Evolutionary conservation across 2,888 invertebrate genomes (phyloP).

Genomic region (Parnassius smintheus): DNA sequence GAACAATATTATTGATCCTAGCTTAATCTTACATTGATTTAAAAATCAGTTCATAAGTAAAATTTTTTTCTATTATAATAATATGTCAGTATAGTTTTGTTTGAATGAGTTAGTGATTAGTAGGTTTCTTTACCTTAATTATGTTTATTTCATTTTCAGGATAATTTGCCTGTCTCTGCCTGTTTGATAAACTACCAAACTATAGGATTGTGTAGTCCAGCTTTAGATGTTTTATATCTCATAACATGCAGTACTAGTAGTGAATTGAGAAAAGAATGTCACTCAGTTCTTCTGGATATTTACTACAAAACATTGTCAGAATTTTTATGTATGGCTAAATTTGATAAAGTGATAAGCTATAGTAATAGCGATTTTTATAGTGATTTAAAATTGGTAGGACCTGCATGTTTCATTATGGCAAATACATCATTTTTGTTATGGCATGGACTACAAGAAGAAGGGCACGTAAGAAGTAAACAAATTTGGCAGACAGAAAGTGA

Average conservation of each 20-base stretch:
- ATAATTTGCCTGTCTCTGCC: conserved; percentile 47
- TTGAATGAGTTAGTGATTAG: too few species aligned
- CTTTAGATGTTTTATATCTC: conserved; percentile 62
- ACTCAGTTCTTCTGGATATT: conserved; percentile 45
- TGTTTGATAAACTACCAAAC: conserved; percentile 73
- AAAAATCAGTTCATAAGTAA: too few species aligned
- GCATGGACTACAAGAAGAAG: conserved; percentile 65
- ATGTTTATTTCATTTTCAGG: conserved; percentile 45
- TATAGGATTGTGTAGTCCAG: conserved; percentile 56
- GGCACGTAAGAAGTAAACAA: conserved; percentile 64
- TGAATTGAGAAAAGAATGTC: conserved; percentile 46
- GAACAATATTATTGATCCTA: too few species aligned
- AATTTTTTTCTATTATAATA: too few species aligned
- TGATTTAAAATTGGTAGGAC: conserved; percentile 58
- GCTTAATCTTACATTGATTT: too few species aligned
- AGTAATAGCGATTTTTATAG: conserved; percentile 47
- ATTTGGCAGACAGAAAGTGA: conserved; percentile 48
- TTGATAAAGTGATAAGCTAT: conserved; percentile 47
- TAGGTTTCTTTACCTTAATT: too few species aligned
- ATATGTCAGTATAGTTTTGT: too few species aligned
- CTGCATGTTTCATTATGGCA: conserved; percentile 62
- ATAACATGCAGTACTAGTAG: conserved; percentile 57
- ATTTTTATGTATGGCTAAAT: conserved; percentile 37
- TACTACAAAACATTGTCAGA: conserved; percentile 54
- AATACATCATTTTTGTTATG: conserved; percentile 69